Percentiles rank a stretch among this genome's conserved stretches.
Evolutionary conservation across 1,140 invertebrate genomes (phyloP).

Genomic region (Scaptomyza graminum): DNA sequence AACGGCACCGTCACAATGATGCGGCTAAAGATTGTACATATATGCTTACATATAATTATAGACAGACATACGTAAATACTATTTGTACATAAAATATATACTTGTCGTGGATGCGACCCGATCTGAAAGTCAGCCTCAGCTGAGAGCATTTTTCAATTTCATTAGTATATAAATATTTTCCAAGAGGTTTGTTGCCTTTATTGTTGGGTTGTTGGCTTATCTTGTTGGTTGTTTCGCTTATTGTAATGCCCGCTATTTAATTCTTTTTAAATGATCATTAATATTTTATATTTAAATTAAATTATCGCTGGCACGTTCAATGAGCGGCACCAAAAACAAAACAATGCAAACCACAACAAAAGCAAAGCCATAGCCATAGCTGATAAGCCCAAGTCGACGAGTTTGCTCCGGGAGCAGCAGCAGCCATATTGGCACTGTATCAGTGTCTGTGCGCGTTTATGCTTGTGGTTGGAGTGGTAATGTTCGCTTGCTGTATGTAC

Average conservation of each 20-base stretch:
- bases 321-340: conserved; percentile 25
- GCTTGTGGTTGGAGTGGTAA: background rate
- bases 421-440: conserved; percentile 10
- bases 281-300: conserved; percentile 63
- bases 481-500: conserved; percentile 3
- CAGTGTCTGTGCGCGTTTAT: background rate
- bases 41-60: background rate
- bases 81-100: conserved; percentile 9
- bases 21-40: conserved; percentile 45
- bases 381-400: conserved; percentile 45
- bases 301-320: conserved; percentile 47
- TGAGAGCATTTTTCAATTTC: conserved; percentile 53
- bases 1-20: conserved; percentile 56
- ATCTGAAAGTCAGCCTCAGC: conserved; percentile 30
- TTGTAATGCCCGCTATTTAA: conserved; percentile 33
- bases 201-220: conserved; percentile 38
- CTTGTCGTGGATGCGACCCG: conserved; percentile 43
- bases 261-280: conserved; percentile 57
- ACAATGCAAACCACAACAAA: conserved; percentile 40
- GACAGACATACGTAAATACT: background rate
- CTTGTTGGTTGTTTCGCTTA: conserved; percentile 33
- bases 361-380: conserved; percentile 4
- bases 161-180: conserved; percentile 9
- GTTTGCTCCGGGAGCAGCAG: conserved; percentile 16
- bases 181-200: conserved; percentile 20